Evolutionary conservation across 2,797 vertebrate genomes (phyloP), one percentile per base, ranked within the genome.

Genomic region (Amblyraja radiata): DNA sequence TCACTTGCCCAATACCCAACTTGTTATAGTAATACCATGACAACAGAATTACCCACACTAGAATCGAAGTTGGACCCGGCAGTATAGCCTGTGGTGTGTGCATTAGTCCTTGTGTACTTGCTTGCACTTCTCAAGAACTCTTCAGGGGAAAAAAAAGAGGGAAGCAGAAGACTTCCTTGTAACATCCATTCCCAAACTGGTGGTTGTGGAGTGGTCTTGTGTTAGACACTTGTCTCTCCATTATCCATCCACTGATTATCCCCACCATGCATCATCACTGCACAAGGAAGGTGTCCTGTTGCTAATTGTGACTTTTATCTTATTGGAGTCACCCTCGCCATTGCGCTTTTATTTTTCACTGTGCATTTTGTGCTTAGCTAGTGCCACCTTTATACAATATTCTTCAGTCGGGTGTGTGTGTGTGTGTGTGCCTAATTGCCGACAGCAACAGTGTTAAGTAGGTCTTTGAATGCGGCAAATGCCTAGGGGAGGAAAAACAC

Each of bases 131-230:
- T 68, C 2, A 16, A 23, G 5, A 54, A 54, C 5, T 68, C 84
- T 90, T 90, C 32, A 71, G 65, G 32, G 32, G 32, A 0, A 13
- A 28, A 84, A 28, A 28, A 84, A 28, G 0, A 4, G 61, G 28
- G 7, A 28, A 36, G 28, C 63, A 90, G 39, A 32, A 65, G n/a
- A 39, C 10, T 39, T 54, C 46, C 46, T 54, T 54, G 46, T 6
- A 6, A 76, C 46, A 7, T 25, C 23, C 16, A 74, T 25, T 25
- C 71, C 23, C 71, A 74, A 74, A 71, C 25, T 36, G 25, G 6
- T 91, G 65, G 14, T 46, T 91, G 5, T 91, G 68, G 90, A 91
- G 46, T 92, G 90, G 90, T 23, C 90, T 92, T 92, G 65, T 76
- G 71, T 58, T 90, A 39, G 39, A 21, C 90, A 28, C 54, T 91